phyloP scores from a whole-genome alignment of 2,888 invertebrate species.

The Arge pagana region DNA sequence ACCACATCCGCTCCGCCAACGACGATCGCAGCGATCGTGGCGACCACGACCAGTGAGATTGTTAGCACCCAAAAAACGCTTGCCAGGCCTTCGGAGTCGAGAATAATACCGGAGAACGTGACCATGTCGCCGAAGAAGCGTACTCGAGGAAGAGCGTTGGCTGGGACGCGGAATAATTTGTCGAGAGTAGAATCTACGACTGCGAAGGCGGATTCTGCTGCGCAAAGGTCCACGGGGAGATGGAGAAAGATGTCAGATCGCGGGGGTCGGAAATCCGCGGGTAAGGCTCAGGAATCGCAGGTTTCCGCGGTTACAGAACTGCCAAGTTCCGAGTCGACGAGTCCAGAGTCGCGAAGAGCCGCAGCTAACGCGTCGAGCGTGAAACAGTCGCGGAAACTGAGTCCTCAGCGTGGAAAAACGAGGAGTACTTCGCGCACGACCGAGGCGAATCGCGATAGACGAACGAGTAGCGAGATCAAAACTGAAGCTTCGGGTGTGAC shows the following conservation, averaged over 20 bases:
- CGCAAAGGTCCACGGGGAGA: too few species aligned
- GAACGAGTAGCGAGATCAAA: too few species aligned
- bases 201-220: neutral
- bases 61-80: neutral
- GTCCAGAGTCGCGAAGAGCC: neutral
- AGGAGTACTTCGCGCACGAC: neutral
- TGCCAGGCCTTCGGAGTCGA: constrained; percentile 1
- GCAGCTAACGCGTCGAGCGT: too few species aligned
- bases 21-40: neutral
- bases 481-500: neutral
- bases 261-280: neutral
- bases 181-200: constrained; percentile 11
- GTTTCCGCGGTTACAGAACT: neutral
- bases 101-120: constrained; percentile 19
- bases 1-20: neutral
- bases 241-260: too few species aligned
- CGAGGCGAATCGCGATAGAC: neutral
- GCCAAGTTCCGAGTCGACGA: neutral
- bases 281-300: constrained; percentile 5
- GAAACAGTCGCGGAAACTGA: constrained; percentile 1
- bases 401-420: neutral
- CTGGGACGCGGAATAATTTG: neutral
- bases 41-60: neutral
- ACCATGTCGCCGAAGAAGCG: constrained; percentile 12
- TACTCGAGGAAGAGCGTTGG: neutral